Conservation (phyloP, 2,113 vertebrate species). For the Crotalus tigris region DNA sequence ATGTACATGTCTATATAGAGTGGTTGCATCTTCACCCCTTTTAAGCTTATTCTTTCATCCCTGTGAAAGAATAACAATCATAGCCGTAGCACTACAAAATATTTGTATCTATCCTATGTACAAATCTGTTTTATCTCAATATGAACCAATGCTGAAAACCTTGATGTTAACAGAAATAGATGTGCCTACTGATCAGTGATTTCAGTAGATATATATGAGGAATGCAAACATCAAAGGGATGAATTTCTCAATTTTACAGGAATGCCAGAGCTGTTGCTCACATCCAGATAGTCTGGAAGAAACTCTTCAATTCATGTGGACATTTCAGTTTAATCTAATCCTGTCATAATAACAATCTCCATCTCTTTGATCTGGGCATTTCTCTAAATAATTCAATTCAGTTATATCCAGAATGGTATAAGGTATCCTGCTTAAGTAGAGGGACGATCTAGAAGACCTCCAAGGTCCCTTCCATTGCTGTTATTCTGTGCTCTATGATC, state of each 20-base stretch:
- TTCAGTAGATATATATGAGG: background rate
- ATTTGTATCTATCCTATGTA: background rate
- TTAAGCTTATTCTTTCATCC: background rate
- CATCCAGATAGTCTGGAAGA: background rate
- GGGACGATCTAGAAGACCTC: too few species aligned
- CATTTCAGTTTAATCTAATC: background rate
- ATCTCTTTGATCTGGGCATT: background rate
- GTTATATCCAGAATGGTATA: background rate
- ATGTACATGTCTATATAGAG: background rate
- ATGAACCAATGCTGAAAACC: background rate
- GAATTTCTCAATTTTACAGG: background rate
- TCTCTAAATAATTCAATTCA: background rate
- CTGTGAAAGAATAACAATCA: background rate
- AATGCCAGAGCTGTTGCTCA: background rate
- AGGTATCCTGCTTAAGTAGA: too few species aligned
- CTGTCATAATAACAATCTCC: background rate
- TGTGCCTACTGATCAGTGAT: background rate
- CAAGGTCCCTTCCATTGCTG: background rate
- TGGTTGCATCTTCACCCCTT: background rate
- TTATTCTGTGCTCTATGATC: background rate
- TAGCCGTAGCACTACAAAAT: background rate
- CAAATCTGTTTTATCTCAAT: background rate
- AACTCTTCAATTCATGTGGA: background rate
- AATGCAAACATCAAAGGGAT: background rate
- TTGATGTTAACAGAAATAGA: background rate